phyloP scores from a whole-genome alignment of 1,140 invertebrate species.

The Drosophila virilis region DNA sequence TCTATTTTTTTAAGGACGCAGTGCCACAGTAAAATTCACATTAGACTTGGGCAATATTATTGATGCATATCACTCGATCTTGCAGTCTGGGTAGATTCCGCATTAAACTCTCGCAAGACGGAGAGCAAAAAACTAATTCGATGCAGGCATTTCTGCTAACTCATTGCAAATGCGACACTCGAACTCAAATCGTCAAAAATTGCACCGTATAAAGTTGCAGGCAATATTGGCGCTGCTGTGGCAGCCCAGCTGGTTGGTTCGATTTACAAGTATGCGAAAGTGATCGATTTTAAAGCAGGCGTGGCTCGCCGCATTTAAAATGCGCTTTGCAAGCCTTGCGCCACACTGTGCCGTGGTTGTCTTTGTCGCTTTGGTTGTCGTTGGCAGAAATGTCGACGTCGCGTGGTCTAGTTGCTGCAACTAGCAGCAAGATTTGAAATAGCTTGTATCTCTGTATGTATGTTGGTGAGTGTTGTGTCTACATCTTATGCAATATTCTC shows the following conservation, averaged over 20 bases:
- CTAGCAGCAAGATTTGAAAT: slow-evolving; percentile 74
- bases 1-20: too few species aligned
- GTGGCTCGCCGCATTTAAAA: slow-evolving; percentile 64
- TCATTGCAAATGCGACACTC: slow-evolving; percentile 26
- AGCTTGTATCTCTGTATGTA: slow-evolving; percentile 48
- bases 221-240: slow-evolving; percentile 9
- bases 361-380: slow-evolving; percentile 18
- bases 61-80: slow-evolving; percentile 38
- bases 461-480: slow-evolving; percentile 64
- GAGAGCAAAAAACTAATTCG: slow-evolving; percentile 15
- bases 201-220: slow-evolving; percentile 28
- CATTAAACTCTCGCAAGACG: slow-evolving; percentile 11
- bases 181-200: slow-evolving; percentile 16
- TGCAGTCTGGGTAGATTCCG: slow-evolving; percentile 19
- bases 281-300: slow-evolving; percentile 81
- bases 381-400: slow-evolving; percentile 49
- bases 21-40: too few species aligned
- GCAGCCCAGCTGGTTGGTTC: slow-evolving; percentile 36
- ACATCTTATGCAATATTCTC: slow-evolving; percentile 78
- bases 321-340: slow-evolving; percentile 54
- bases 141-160: slow-evolving; percentile 5
- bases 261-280: slow-evolving; percentile 71
- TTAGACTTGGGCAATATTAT: slow-evolving; percentile 3
- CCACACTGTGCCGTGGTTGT: slow-evolving; percentile 45
- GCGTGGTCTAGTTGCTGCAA: slow-evolving; percentile 73